Percentiles rank a stretch among this genome's conserved stretches.
Conservation (phyloP, 35 echinoderm and acorn worm genomes). For the Lytechinus pictus region DNA sequence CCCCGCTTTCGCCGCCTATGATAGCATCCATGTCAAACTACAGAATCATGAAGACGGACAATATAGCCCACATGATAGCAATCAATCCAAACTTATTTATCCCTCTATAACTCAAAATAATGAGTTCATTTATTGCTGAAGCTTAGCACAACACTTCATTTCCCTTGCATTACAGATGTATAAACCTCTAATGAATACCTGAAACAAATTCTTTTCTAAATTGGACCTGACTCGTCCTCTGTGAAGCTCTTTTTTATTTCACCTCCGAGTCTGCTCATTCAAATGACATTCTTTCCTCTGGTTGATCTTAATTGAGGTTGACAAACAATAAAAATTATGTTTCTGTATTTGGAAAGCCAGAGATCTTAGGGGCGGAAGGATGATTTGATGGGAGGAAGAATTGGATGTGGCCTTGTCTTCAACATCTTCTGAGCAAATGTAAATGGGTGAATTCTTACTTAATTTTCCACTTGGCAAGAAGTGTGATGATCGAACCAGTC, state of each 20-base stretch:
- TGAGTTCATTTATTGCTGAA: background rate
- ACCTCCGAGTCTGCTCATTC: background rate
- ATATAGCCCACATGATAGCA: background rate
- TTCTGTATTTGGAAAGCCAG: background rate
- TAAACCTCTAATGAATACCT: background rate
- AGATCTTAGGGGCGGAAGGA: background rate
- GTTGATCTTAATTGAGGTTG: background rate
- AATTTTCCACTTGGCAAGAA: too few relatives aligned
- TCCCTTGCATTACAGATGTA: background rate
- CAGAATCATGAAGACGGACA: too few relatives aligned
- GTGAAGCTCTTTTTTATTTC: background rate
- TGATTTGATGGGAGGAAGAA: background rate
- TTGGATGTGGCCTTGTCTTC: background rate
- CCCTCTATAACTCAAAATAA: background rate
- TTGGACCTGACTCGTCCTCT: background rate
- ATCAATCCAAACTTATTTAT: background rate
- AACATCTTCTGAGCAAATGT: background rate
- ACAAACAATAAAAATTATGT: constrained; percentile 20
- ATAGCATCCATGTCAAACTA: too few relatives aligned
- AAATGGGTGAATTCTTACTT: too few relatives aligned
- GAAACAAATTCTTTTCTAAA: background rate
- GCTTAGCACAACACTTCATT: constrained; percentile 18
- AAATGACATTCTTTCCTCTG: background rate
- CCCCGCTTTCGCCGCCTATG: too few relatives aligned
- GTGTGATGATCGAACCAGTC: too few relatives aligned